Evolutionary conservation across 2,888 invertebrate genomes (phyloP), one percentile per base, ranked within the genome.

Genomic region (Lacanobia oleracea): DNA sequence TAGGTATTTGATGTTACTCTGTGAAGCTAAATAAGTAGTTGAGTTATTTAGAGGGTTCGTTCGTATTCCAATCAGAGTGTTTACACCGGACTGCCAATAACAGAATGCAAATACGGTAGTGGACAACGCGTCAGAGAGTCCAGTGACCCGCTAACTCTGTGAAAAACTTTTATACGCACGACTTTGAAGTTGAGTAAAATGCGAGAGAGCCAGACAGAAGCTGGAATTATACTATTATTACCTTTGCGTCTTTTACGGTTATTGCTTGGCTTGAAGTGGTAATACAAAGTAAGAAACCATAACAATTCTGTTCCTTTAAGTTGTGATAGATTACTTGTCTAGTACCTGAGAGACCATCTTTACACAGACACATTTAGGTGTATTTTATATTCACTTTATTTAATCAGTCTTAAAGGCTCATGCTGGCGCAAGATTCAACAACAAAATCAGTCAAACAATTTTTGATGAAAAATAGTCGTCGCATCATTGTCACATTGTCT

Each of bases 11-110:
- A 66, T 67, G 66, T 66, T 61, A 48, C 21, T 67, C n/a, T 51
- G 57, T 7, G 33, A 65, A 68, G 9, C 68, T 70, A 59, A 66
- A 78, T 67, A 67, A 53, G 57, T 70, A 54, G 40, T 62, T 45
- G 59, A 68, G 59, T 67, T 75, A 79, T 79, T 82, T 86, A 62
- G 63, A 80, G 75, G 77, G 79, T 67, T 64, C 83, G 87, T 88
- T 59, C 59, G 86, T 88, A 89, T 92, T 73, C 91, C 94, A 94
- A 94, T 95, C 94, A 93, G 92, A 90, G 87, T 94, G 92, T 94
- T 93, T 94, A 93, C 94, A 93, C 89, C 88, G 90, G 88, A 91
- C 91, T 90, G 91, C 92, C 94, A 94, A 95, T 95, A 95, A 94
- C 94, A 90, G 90, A 93, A 94, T 94, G 94, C 93, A 95, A 95